phyloP scores from a whole-genome alignment of 2,888 invertebrate species.

The Sinotaia quadrata region DNA sequence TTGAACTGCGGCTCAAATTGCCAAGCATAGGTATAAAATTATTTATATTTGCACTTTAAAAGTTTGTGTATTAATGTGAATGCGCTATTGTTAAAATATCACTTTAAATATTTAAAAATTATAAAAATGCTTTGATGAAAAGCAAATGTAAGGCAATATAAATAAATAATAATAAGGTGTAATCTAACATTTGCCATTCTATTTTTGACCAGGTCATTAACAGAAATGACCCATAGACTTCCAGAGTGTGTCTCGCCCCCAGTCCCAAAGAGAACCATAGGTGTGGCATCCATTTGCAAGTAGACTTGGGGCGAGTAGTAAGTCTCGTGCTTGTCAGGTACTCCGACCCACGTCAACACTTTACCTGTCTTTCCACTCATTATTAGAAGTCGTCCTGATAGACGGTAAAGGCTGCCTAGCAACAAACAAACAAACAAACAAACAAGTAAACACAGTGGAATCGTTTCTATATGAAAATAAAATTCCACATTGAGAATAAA shows the following conservation, averaged over 20 bases:
- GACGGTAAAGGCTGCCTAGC: slow-evolving; percentile 71
- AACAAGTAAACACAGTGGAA: neutral
- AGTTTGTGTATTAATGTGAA: too few relatives aligned
- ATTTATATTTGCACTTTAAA: too few relatives aligned
- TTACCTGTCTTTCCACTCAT: slow-evolving; percentile 82
- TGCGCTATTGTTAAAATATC: too few relatives aligned
- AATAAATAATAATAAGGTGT: too few relatives aligned
- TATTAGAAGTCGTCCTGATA: slow-evolving; percentile 79
- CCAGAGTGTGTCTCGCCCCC: slow-evolving; percentile 83
- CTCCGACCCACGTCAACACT: slow-evolving; percentile 76
- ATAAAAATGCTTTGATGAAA: too few relatives aligned
- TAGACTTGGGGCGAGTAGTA: slow-evolving; percentile 79
- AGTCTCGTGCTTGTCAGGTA: slow-evolving; percentile 80
- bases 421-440: neutral
- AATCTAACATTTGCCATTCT: slow-evolving; percentile 67
- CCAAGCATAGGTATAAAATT: too few relatives aligned
- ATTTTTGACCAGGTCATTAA: slow-evolving; percentile 74
- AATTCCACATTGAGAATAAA: neutral
- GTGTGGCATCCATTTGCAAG: slow-evolving; percentile 71
- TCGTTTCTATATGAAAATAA: too few relatives aligned
- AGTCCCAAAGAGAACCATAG: slow-evolving; percentile 80
- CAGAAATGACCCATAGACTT: slow-evolving; percentile 79
- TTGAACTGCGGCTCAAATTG: too few relatives aligned
- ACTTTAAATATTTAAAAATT: too few relatives aligned
- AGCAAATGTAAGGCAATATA: too few relatives aligned